Base-by-base conservation (phyloP, 2,888 invertebrate genomes). In the Tanypteryx hageni region DNA sequence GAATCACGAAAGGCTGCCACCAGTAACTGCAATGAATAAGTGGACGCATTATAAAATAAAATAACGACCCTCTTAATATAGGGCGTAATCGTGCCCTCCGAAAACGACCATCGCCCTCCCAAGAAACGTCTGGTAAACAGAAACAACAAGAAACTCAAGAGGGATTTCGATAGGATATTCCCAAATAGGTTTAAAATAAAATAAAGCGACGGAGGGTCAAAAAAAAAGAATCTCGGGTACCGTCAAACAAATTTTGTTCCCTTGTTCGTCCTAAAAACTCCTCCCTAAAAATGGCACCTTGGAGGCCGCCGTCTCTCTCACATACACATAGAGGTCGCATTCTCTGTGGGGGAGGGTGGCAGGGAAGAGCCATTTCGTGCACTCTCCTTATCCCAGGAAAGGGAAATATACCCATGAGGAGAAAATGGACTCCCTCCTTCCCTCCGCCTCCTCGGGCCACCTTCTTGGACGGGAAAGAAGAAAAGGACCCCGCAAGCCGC, bases 401-500 rank as follows among this genome's bases (percentile, higher is more conserved):
- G 76, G 76, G 76, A 76, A 76, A n/a, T 76, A 22, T 76, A 76
- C 14, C 61, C 13, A 11, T 27, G 22, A 11, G 22, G 76, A 76
- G 76, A 76, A 76, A 76, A 76, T 76, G 76, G 76, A 76, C 76
- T 76, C n/a, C 76, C 27, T 27, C n/a, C 64, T 64, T 61, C 68
- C 68, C 5, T 44, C 44, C 44, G 1, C 44, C 44, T 44, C 44
- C 44, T n/a, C n/a, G n/a, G n/a, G n/a, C 44, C 44, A 3, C 44
- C 44, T 44, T 5, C 44, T 44, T 44, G 44, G 44, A 44, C 44
- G 44, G 68, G 3, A 68, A 22, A 68, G n/a, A 68, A 68, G 68
- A 68, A 68, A 68, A 22, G 68, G 44, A 44, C 44, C 44, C 44
- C 44, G 44, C 68, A 76, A n/a, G 76, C 22, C 76, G 76, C 11